Conservation (phyloP, 2,888 invertebrate species). For the Punctoribates punctum region DNA sequence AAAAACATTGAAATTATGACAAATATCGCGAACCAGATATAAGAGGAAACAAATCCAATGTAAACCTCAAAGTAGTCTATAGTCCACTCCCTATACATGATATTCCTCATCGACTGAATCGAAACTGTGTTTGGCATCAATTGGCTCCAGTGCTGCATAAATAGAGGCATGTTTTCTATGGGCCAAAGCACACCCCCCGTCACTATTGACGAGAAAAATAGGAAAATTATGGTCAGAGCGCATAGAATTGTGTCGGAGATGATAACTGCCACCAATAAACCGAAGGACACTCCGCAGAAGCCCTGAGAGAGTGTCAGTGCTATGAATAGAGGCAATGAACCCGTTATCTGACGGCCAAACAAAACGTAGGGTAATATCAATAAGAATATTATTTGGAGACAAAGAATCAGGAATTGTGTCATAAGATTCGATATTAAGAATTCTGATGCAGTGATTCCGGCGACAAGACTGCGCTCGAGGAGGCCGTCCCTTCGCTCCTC, state of each 20-base stretch:
- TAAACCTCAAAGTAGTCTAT: conserved; percentile 67
- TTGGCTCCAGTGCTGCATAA: conserved; percentile 68
- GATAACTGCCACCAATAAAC: conserved; percentile 86
- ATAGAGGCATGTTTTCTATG: conserved; percentile 83
- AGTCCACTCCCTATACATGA: conserved; percentile 67
- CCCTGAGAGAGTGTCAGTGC: conserved; percentile 82
- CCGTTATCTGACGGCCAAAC: conserved; percentile 82
- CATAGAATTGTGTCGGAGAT: conserved; percentile 85
- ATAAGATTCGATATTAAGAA: conserved; percentile 87
- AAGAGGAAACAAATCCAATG: conserved; percentile 69
- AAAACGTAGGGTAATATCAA: conserved; percentile 85
- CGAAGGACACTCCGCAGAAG: conserved; percentile 93
- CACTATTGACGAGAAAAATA: conserved; percentile 57
- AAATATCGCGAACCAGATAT: conserved; percentile 70
- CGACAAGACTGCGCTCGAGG: conserved; percentile 86
- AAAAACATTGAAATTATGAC: conserved; percentile 49
- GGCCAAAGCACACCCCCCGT: conserved; percentile 84
- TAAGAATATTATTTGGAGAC: conserved; percentile 77
- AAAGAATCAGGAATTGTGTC: conserved; percentile 92
- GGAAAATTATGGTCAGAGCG: conserved; percentile 64
- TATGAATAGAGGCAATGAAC: conserved; percentile 78
- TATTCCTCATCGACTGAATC: conserved; percentile 68
- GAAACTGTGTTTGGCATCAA: conserved; percentile 74
- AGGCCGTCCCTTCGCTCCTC: conserved; percentile 86
- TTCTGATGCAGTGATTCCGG: conserved; percentile 85